These are phyloP conservation scores for Acestrorhynchus altus DNA, from an alignment of 2,797 vertebrate species.

Conservation along the genomic window DNA sequence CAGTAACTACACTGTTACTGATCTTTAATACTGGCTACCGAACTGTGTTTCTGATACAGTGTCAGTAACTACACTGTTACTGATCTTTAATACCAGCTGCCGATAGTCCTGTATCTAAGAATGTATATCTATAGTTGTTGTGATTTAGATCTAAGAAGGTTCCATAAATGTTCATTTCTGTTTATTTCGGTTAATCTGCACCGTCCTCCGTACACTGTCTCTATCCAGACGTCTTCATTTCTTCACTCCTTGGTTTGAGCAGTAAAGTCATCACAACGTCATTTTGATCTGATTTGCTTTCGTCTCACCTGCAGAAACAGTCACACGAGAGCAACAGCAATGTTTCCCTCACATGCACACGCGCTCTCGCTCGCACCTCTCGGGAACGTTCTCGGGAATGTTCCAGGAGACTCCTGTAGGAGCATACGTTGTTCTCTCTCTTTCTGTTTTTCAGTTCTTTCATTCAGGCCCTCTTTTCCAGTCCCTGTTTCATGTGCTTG, in stretches of 20 bases:
- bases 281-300: background rate
- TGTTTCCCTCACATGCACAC: slow-evolving; percentile 4
- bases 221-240: background rate
- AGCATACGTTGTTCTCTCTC: slow-evolving; percentile 48
- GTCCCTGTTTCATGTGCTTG: slow-evolving; percentile 12
- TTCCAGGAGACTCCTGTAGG: background rate
- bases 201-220: background rate
- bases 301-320: background rate
- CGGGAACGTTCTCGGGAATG: background rate
- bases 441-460: slow-evolving; percentile 3
- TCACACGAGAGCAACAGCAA: background rate
- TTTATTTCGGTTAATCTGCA: too few relatives aligned
- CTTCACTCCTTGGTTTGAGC: background rate
- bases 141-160: too few relatives aligned
- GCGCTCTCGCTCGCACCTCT: background rate
- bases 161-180: too few relatives aligned
- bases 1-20: too few relatives aligned
- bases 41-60: too few relatives aligned
- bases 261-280: background rate
- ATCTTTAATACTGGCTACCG: too few relatives aligned
- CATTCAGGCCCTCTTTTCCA: slow-evolving; percentile 51
- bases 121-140: too few relatives aligned
- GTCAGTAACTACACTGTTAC: too few relatives aligned
- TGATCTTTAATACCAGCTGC: too few relatives aligned
- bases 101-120: too few relatives aligned